Evolutionary conservation across 2,113 vertebrate species (phyloP), one percentile per base, ranked within the genome.

Genomic region (Cyanistes caeruleus): DNA sequence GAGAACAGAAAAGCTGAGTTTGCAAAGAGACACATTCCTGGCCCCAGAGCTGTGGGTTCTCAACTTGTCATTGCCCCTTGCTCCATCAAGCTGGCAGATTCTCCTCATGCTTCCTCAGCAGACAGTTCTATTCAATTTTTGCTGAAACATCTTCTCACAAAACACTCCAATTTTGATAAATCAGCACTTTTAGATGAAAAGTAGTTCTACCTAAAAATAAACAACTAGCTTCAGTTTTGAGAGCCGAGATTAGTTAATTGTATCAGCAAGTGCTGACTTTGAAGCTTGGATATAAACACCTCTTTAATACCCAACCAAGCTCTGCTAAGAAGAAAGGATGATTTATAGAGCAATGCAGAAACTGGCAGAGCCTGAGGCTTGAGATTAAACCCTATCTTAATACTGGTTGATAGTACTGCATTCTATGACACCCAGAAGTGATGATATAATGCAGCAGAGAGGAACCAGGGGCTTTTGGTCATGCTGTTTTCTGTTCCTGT

Each of bases 351-450:
- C 76, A 81, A 7, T 63, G 83, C 23, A 81, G 68, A 88, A 83
- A 15, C 33, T 90, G 60, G 24, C 52, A 95, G 68, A 86, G 64
- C 55, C 80, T 67, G 48, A 86, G 89, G 76, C 88, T 90, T 86
- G 63, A 90, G 64, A 95, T 93, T 86, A 90, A 97, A 60, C 33
- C 41, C 35, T 55, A 5, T 37, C 35, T 94, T 95, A 93, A 90
- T 74, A 59, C 33, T 60, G 63, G 76, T 84, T 82, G 89, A 87
- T 92, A 91, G 52, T 56, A 84, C 39, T 64, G 64, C 56, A 82
- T 75, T 70, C 60, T 72, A 2, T 25, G 28, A 56, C 37, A 91
- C 69, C 64, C 83, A 79, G 44, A 92, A 67, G 64, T 39, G 12
- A 56, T 67, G 48, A 80, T 30, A 72, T 30, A 41, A 17, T 39